phyloP scores from a whole-genome alignment of 2,113 vertebrate genomes.

The Coregonus clupeaformis region DNA sequence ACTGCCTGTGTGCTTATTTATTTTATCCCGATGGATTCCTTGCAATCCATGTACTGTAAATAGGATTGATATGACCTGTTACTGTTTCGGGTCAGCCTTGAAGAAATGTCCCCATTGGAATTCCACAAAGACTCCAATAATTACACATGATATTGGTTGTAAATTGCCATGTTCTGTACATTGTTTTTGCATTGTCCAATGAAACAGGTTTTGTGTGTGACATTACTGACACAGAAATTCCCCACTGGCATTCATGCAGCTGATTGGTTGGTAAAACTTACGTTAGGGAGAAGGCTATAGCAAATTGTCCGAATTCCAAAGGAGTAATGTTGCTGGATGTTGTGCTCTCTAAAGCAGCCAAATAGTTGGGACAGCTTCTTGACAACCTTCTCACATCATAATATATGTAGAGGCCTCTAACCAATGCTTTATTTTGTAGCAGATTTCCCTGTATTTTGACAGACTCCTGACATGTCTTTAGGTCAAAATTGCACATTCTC shows the following conservation, averaged over 20 bases:
- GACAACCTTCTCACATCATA: constrained; percentile 3
- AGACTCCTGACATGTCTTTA: constrained; percentile 13
- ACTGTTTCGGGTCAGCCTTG: background rate
- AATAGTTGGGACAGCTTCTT: background rate
- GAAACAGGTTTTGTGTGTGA: background rate
- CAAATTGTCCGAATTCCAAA: too few species aligned
- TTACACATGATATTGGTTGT: background rate
- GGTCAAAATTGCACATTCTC: constrained; percentile 8
- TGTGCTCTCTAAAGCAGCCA: background rate
- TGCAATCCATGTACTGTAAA: background rate
- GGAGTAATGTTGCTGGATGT: background rate
- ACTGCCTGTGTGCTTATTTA: background rate
- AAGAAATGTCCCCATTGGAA: background rate
- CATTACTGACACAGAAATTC: too few species aligned
- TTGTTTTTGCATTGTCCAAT: background rate
- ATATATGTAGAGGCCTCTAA: constrained; percentile 10
- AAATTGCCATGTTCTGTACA: background rate
- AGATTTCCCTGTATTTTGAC: background rate
- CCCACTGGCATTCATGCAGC: too few species aligned
- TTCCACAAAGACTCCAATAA: background rate
- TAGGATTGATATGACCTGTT: background rate
- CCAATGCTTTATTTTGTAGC: background rate
- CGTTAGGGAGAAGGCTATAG: background rate
- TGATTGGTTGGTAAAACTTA: background rate
- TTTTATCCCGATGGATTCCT: background rate